Conservation (phyloP, 2,113 vertebrate genomes). For the Pholis gunnellus region DNA sequence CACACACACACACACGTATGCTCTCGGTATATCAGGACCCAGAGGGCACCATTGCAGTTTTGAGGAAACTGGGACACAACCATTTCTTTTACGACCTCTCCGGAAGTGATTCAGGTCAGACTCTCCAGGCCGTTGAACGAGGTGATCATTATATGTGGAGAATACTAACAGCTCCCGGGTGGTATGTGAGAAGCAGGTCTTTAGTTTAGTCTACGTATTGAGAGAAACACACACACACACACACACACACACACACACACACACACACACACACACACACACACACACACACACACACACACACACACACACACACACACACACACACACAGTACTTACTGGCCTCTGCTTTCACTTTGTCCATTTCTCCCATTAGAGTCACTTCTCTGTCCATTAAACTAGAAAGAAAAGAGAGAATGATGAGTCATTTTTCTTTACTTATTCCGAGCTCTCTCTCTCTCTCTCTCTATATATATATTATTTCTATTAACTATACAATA, state of each 20-base stretch:
- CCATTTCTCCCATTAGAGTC: conserved; percentile 93
- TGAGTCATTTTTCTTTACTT: background rate
- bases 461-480: no score
- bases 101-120: conserved; percentile 62
- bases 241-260: no score
- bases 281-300: no score
- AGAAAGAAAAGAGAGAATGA: background rate
- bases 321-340: conserved; percentile 84
- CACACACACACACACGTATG: conserved; percentile 6
- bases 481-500: no score
- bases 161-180: conserved; percentile 31
- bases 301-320: no score
- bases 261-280: no score
- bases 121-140: conserved; percentile 36
- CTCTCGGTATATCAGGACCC: conserved; percentile 41
- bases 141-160: conserved; percentile 53
- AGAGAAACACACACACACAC: no score
- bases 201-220: conserved; percentile 8
- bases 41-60: conserved; percentile 30
- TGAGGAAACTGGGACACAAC: conserved; percentile 53
- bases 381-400: conserved; percentile 98
- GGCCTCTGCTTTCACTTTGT: conserved; percentile 97
- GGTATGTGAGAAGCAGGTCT: conserved; percentile 1
- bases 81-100: conserved; percentile 29
- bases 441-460: no score